A percentile compares a stretch with the other conserved stretches of the same genome.
Evolutionary conservation across 2,797 vertebrate species (phyloP).

Genomic region (Anguilla anguilla): DNA sequence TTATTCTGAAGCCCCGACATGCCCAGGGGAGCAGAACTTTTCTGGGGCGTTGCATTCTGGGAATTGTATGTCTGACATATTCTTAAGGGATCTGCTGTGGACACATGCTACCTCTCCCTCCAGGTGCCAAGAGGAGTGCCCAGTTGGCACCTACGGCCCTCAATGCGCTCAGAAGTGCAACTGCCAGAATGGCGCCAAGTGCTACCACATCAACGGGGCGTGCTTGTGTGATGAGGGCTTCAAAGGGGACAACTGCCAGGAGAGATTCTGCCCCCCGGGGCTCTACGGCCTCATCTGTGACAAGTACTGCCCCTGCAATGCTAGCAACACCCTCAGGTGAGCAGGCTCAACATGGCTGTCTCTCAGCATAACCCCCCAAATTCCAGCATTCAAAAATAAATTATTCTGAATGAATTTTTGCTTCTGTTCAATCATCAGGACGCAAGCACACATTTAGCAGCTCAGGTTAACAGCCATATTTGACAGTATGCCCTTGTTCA

Average conservation of each 20-base stretch:
- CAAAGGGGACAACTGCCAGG: constrained; percentile 90
- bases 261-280: constrained; percentile 90
- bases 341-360: constrained; percentile 20
- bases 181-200: constrained; percentile 93
- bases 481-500: not conserved
- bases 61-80: not conserved
- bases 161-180: constrained; percentile 88
- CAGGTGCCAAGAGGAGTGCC: constrained; percentile 98
- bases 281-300: constrained; percentile 91
- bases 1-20: not conserved
- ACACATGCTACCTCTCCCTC: not conserved
- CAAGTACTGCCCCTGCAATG: constrained; percentile 89
- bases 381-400: not conserved
- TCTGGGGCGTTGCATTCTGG: constrained; percentile 10
- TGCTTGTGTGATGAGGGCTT: constrained; percentile 93
- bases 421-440: not conserved
- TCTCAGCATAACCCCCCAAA: not conserved
- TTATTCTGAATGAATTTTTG: not conserved
- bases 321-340: constrained; percentile 88
- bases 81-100: not conserved
- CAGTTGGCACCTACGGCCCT: constrained; percentile 88
- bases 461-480: not conserved
- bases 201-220: constrained; percentile 89
- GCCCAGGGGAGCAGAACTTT: not conserved
- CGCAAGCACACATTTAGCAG: not conserved